phyloP scores from a whole-genome alignment of 2,888 invertebrate genomes.

The Dione juno region DNA sequence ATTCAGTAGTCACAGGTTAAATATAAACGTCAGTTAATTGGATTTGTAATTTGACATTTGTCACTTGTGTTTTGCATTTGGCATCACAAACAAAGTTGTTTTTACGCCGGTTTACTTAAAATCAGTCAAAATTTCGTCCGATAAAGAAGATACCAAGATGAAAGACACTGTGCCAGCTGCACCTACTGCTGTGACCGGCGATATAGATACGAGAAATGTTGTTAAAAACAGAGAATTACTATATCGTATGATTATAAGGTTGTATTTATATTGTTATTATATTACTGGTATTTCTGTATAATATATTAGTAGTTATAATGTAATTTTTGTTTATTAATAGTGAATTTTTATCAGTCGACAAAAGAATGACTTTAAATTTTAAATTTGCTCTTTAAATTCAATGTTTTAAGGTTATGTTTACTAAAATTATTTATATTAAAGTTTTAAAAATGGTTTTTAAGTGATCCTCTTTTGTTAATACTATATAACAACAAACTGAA shows the following conservation, averaged over 20 bases:
- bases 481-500: background rate
- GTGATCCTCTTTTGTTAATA: too few species aligned
- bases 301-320: background rate
- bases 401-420: conserved; percentile 40
- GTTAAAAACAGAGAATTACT: conserved; percentile 94
- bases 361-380: background rate
- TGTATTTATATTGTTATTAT: conserved; percentile 39
- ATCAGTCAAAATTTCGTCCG: conserved; percentile 32
- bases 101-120: conserved; percentile 46
- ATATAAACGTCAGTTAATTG: conserved; percentile 11
- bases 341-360: background rate
- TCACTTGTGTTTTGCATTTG: conserved; percentile 21
- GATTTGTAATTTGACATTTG: conserved; percentile 7
- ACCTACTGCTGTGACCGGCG: conserved; percentile 46
- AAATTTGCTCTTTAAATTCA: background rate
- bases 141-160: conserved; percentile 58
- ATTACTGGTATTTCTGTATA: background rate
- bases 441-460: too few species aligned
- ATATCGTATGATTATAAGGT: conserved; percentile 96
- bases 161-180: conserved; percentile 60
- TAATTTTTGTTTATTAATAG: background rate
- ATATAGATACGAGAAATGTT: conserved; percentile 88
- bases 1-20: background rate
- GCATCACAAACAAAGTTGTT: conserved; percentile 21
- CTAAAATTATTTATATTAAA: too few species aligned